Conservation (phyloP, 2,113 vertebrate genomes). For the Oxyura jamaicensis region DNA sequence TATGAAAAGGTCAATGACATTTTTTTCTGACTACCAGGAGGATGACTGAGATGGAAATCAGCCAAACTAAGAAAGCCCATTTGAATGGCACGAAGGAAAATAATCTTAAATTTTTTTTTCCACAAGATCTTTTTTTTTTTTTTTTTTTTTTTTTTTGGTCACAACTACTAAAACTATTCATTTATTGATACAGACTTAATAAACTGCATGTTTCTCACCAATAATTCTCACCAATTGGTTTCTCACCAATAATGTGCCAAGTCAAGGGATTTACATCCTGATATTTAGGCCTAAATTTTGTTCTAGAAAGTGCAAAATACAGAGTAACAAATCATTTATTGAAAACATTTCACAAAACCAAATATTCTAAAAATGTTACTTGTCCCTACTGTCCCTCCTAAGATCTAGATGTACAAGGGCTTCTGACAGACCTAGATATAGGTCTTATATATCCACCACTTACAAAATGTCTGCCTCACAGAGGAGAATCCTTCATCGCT, state of each 20-base stretch:
- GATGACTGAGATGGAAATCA: neutral
- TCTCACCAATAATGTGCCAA: neutral
- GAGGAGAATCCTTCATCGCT: neutral
- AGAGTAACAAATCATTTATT: neutral
- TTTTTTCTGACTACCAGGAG: neutral
- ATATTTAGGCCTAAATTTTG: neutral
- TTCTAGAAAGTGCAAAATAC: neutral
- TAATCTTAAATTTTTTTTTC: neutral
- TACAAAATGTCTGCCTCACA: neutral
- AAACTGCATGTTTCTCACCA: neutral
- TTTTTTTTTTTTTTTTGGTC: too few species aligned
- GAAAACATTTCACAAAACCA: neutral
- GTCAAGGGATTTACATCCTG: neutral
- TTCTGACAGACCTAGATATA: neutral
- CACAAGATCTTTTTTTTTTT: neutral
- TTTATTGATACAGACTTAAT: neutral
- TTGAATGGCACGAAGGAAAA: neutral
- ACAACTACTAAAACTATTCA: neutral
- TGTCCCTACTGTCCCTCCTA: neutral
- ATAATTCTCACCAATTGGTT: too few species aligned
- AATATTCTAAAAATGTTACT: neutral
- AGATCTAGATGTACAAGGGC: neutral
- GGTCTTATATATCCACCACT: too few species aligned
- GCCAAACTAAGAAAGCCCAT: neutral
- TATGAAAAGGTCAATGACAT: neutral